A percentile compares a stretch with the other conserved stretches of the same genome.
Evolutionary conservation across 2,797 vertebrate genomes (phyloP).

Genomic region (Saxicola maurus): DNA sequence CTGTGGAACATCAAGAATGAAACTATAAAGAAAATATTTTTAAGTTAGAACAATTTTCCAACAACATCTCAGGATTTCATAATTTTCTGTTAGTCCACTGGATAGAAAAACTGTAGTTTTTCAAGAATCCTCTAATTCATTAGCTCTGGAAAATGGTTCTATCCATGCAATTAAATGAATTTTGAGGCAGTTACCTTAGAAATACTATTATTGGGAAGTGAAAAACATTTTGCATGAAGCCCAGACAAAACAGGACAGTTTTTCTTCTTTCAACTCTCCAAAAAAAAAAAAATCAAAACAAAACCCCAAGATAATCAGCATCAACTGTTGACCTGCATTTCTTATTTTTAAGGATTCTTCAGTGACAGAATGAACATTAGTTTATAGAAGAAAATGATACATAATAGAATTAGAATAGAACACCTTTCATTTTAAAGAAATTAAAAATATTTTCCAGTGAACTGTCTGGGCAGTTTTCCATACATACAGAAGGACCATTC

Average conservation of each 20-base stretch:
- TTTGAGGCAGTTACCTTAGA: background rate
- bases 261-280: background rate
- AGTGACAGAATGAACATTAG: background rate
- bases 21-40: slow-evolving; percentile 60
- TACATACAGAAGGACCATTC: background rate
- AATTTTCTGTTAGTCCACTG: background rate
- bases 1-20: slow-evolving; percentile 48
- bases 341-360: background rate
- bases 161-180: background rate
- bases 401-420: background rate
- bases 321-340: background rate
- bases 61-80: background rate
- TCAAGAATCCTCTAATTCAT: background rate
- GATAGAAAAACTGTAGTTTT: background rate
- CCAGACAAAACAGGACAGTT: background rate
- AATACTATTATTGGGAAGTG: background rate
- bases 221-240: background rate
- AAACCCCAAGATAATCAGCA: background rate
- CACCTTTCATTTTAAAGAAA: background rate
- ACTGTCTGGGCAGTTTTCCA: background rate
- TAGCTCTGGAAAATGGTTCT: background rate
- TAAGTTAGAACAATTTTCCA: slow-evolving; percentile 58
- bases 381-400: background rate
- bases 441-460: background rate
- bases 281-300: background rate